phyloP scores from a whole-genome alignment of 2,888 invertebrate species.

The Synergus japonicus region DNA sequence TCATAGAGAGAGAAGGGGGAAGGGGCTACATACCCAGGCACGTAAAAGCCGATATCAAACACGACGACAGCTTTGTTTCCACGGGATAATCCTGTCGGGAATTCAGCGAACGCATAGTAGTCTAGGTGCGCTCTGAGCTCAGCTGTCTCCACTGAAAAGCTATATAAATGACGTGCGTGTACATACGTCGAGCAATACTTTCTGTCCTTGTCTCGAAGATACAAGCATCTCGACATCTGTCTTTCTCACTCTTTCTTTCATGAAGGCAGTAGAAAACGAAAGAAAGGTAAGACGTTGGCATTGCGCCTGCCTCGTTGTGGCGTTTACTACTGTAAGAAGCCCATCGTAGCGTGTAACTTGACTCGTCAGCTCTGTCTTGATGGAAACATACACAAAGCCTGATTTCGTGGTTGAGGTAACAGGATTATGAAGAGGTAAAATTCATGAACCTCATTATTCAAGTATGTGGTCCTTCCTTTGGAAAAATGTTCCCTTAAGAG shows the following conservation, averaged over 20 bases:
- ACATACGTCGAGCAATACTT: slow-evolving; percentile 49
- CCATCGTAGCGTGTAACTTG: slow-evolving; percentile 46
- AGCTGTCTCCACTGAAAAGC: slow-evolving; percentile 53
- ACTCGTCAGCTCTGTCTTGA: background rate
- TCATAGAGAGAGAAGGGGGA: slow-evolving; percentile 53
- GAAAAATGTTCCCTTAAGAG: too few species aligned
- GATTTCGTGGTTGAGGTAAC: background rate
- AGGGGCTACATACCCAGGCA: slow-evolving; percentile 56
- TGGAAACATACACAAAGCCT: background rate
- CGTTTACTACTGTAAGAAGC: slow-evolving; percentile 50
- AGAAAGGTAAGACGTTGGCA: slow-evolving; percentile 41
- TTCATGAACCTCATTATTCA: too few species aligned
- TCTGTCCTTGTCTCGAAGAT: slow-evolving; percentile 6
- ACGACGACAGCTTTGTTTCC: slow-evolving; percentile 74
- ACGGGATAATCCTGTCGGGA: slow-evolving; percentile 72
- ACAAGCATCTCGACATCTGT: background rate
- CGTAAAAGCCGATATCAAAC: slow-evolving; percentile 74
- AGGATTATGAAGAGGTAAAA: background rate
- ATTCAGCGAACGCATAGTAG: slow-evolving; percentile 64
- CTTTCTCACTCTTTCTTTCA: slow-evolving; percentile 46
- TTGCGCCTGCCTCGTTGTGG: slow-evolving; percentile 42
- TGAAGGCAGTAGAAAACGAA: slow-evolving; percentile 46
- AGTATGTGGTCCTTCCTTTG: too few species aligned
- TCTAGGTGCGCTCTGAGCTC: slow-evolving; percentile 2
- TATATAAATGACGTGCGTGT: slow-evolving; percentile 60